Evolutionary conservation across 2,888 invertebrate genomes (phyloP).

Genomic region (Drosophila birchii): DNA sequence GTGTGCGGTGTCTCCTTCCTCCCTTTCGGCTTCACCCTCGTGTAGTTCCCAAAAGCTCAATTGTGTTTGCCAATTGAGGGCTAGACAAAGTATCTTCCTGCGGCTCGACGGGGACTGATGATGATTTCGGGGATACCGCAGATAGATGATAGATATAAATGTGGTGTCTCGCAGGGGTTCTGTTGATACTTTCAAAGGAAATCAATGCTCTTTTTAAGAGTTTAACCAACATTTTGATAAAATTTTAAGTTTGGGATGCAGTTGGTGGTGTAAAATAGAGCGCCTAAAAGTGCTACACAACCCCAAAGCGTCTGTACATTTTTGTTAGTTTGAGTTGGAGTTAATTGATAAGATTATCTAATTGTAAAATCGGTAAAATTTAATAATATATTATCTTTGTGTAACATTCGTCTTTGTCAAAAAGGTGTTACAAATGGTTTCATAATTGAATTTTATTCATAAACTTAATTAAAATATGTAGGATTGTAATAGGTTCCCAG

Average conservation of each 20-base stretch:
- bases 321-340: too few relatives aligned
- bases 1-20: slow-evolving; percentile 55
- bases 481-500: too few relatives aligned
- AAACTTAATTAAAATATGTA: too few relatives aligned
- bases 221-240: background rate
- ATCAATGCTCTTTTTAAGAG: slow-evolving; percentile 24
- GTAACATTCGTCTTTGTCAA: too few relatives aligned
- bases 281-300: slow-evolving; percentile 4
- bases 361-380: too few relatives aligned
- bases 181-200: slow-evolving; percentile 36
- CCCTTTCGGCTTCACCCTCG: slow-evolving; percentile 51
- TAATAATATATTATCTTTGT: too few relatives aligned
- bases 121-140: slow-evolving; percentile 46
- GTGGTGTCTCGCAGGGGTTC: slow-evolving; percentile 6
- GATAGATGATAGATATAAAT: slow-evolving; percentile 39
- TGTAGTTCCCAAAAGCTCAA: slow-evolving; percentile 61
- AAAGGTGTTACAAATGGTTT: too few relatives aligned
- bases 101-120: slow-evolving; percentile 19
- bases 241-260: background rate
- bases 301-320: too few relatives aligned
- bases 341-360: too few relatives aligned
- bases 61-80: slow-evolving; percentile 80
- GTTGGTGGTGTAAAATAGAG: background rate
- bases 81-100: slow-evolving; percentile 78
- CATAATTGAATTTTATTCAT: too few relatives aligned